Conservation (phyloP, 2,888 invertebrate species). For the Parnassius glacialis region DNA sequence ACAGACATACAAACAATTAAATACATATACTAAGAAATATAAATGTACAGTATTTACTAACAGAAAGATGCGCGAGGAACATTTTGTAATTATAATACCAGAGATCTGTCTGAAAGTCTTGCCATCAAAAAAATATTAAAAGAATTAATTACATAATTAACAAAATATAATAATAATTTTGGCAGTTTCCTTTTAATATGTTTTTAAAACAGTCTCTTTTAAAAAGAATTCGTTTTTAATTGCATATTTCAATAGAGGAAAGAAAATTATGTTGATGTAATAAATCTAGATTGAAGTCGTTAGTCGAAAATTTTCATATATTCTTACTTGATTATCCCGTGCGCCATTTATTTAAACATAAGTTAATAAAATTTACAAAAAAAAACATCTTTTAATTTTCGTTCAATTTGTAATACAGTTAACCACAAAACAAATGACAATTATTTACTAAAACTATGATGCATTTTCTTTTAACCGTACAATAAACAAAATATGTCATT, state of each 20-base stretch:
- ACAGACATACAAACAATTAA: slow-evolving; percentile 10
- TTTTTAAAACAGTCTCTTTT: background rate
- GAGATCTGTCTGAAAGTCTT: slow-evolving; percentile 19
- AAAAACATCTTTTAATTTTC: no score
- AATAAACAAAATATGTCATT: no score
- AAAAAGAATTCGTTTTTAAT: background rate
- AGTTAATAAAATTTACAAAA: no score
- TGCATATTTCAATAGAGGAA: background rate
- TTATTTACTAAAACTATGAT: no score
- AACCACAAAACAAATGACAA: no score
- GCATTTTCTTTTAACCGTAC: no score
- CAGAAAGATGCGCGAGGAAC: slow-evolving; percentile 20
- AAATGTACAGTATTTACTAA: slow-evolving; percentile 19
- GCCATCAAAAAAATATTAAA: slow-evolving; percentile 2
- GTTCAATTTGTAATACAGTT: no score
- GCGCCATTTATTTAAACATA: no score
- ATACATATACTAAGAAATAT: slow-evolving; percentile 22
- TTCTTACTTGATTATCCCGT: no score
- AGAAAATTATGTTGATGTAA: background rate
- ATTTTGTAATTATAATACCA: slow-evolving; percentile 10
- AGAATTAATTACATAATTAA: slow-evolving; percentile 5
- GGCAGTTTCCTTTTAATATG: background rate
- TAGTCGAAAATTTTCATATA: no score
- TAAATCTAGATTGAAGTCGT: no score
- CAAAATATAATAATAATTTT: slow-evolving; percentile 4